Base-by-base conservation (phyloP, 2,888 invertebrate species). In the Halocaridina rubra region DNA sequence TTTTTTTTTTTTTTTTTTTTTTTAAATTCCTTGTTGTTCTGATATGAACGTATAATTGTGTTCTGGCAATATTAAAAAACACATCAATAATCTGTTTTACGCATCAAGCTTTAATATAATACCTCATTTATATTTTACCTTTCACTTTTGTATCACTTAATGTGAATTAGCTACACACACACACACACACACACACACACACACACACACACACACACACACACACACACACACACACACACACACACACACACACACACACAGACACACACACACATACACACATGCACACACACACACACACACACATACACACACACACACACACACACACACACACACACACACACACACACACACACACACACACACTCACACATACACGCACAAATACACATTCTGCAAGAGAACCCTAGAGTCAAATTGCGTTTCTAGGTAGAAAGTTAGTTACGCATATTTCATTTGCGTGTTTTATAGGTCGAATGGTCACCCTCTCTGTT, bases 311-410 rank as follows among this genome's bases (percentile, higher is more conserved):
- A 71, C 71, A 71, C 71, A 71, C 30, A 30, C 71, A 71, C 71
- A 71, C 71, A 71, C 71, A 71, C 71, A 71, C 71, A 71, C 71
- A 71, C 71, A 71, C 71, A 71, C 71, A 71, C 71, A 71, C 71
- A 71, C 71, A 71, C 71, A 71, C 71, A 71, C 53, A 46, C 53
- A 46, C 53, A 46, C 53, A 46, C 53, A 46, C 53, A 46, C 53
- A 46, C 53, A 46, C 53, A 46, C 53, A 69, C 8, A 19, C 5
- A 19, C 69, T 27, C 69, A 69, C 69, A 74, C 74, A 74, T 46
- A 74, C 74, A 39, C 46, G 46, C 74, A 74, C 74, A 39, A 19
- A 74, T 53, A 74, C 74, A 74, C 46, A 46, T 27, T 46, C 71
- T 53, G 53, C 74, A 74, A 39, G 22, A 1, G 19, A 8, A 29